phyloP scores from a whole-genome alignment of 2,797 vertebrate genomes.

The Arnoldichthys spilopterus region DNA sequence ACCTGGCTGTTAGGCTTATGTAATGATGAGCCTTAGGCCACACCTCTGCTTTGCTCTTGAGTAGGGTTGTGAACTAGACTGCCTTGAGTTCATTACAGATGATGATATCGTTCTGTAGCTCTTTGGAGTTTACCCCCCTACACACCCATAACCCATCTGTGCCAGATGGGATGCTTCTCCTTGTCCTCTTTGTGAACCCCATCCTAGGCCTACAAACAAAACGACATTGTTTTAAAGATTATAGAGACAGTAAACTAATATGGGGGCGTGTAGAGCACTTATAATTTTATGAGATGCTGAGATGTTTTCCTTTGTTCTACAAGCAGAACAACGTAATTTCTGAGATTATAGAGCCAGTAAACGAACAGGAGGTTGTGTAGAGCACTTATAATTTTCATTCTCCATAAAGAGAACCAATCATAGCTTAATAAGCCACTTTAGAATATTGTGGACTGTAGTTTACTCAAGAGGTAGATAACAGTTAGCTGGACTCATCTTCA shows the following conservation, averaged over 20 bases:
- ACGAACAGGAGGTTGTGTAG: background rate
- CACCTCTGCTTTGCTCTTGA: conserved; percentile 22
- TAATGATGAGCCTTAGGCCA: conserved; percentile 31
- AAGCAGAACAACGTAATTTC: conserved; percentile 17
- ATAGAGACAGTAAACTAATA: conserved; percentile 7
- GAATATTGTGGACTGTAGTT: background rate
- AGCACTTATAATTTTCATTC: conserved; percentile 22
- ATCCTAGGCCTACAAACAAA: conserved; percentile 27
- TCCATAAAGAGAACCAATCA: conserved; percentile 7
- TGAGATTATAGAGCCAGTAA: background rate
- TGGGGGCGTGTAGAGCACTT: no score
- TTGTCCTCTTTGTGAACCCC: conserved; percentile 6
- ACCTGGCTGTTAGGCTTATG: conserved; percentile 26
- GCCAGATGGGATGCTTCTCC: conserved; percentile 15
- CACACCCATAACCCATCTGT: background rate
- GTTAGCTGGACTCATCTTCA: conserved; percentile 1
- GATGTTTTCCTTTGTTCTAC: no score
- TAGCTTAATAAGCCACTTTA: background rate
- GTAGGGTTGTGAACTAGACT: background rate
- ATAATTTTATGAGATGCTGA: no score
- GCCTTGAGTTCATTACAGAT: conserved; percentile 24
- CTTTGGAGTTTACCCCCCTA: conserved; percentile 12
- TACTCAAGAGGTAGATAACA: conserved; percentile 10
- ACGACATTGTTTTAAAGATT: background rate
- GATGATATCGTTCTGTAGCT: conserved; percentile 14